A percentile compares a stretch with the other conserved stretches of the same genome.
These are phyloP conservation scores for Anguilla obscura DNA, from an alignment of 2,797 vertebrate genomes.

Conservation along the genomic window DNA sequence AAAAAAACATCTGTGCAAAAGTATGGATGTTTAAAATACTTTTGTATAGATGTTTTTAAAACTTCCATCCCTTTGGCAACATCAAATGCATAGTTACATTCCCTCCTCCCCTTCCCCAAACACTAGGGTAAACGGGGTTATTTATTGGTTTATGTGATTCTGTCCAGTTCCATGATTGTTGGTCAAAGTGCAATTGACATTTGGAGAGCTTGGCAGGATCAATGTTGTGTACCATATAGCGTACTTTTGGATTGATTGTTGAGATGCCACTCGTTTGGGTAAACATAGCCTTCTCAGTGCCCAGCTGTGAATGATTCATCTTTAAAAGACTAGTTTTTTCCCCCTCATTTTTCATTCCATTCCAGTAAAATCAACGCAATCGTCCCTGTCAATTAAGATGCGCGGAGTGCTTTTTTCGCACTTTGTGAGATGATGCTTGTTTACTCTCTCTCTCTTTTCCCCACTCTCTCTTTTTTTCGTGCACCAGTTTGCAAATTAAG, in stretches of 20 bases:
- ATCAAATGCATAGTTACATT: neutral
- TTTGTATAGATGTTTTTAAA: neutral
- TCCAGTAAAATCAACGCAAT: conserved; percentile 52
- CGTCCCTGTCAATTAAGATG: conserved; percentile 62
- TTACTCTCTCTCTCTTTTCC: conserved; percentile 54
- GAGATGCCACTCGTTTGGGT: neutral
- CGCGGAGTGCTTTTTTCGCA: conserved; percentile 56
- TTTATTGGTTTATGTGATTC: conserved; percentile 1
- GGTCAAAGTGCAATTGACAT: conserved; percentile 22
- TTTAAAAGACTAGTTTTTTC: neutral
- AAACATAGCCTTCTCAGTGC: neutral
- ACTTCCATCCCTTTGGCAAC: neutral
- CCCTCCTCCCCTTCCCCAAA: neutral
- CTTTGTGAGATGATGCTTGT: conserved; percentile 65
- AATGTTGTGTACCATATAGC: neutral
- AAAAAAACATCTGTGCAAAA: neutral
- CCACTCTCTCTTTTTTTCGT: conserved; percentile 43
- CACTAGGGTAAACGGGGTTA: neutral
- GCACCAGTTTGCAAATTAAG: conserved; percentile 71
- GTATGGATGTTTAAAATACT: neutral
- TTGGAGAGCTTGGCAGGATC: conserved; percentile 4
- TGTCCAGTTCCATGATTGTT: neutral
- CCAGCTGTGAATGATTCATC: conserved; percentile 19
- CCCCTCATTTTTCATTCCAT: neutral
- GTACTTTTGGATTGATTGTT: conserved; percentile 12